phyloP scores from a whole-genome alignment of 2,888 invertebrate species.

The Monopis laevigella region DNA sequence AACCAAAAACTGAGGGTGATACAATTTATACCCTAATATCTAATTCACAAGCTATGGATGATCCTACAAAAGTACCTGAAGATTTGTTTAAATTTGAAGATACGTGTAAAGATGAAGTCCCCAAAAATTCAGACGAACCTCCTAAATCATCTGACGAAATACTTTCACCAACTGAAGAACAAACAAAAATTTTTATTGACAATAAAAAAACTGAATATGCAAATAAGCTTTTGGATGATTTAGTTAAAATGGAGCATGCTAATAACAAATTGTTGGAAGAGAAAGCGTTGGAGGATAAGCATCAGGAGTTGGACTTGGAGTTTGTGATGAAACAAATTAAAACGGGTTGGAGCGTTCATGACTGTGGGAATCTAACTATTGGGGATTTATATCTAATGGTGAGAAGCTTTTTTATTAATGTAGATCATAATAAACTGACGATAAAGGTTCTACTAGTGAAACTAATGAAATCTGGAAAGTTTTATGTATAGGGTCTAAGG shows the following conservation, averaged over 20 bases:
- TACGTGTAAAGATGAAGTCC: too few relatives aligned
- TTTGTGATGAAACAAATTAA: constrained; percentile 51
- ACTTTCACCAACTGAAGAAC: too few relatives aligned
- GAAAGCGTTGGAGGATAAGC: too few relatives aligned
- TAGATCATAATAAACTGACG: background rate
- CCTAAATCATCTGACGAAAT: too few relatives aligned
- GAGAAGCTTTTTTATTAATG: constrained; percentile 22
- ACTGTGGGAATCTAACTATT: constrained; percentile 82
- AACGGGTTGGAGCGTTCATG: constrained; percentile 81
- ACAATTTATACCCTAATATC: constrained; percentile 43
- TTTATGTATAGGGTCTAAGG: too few relatives aligned
- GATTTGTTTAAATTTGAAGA: background rate
- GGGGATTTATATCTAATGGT: constrained; percentile 93
- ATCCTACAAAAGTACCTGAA: background rate
- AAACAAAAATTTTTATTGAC: background rate
- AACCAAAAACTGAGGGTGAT: constrained; percentile 51
- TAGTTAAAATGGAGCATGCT: too few relatives aligned
- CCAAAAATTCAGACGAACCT: too few relatives aligned
- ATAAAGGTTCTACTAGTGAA: too few relatives aligned
- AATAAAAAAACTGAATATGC: background rate
- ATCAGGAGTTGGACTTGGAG: constrained; percentile 42
- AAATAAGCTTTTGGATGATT: too few relatives aligned
- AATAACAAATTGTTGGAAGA: too few relatives aligned
- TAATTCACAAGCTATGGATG: constrained; percentile 18
- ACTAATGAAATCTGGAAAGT: too few relatives aligned